Percentiles rank a stretch among this genome's conserved stretches.
These are phyloP conservation scores for Actinernus sp. DNA, from an alignment of 92 coral and sea anemone genomes.

Conservation along the genomic window DNA sequence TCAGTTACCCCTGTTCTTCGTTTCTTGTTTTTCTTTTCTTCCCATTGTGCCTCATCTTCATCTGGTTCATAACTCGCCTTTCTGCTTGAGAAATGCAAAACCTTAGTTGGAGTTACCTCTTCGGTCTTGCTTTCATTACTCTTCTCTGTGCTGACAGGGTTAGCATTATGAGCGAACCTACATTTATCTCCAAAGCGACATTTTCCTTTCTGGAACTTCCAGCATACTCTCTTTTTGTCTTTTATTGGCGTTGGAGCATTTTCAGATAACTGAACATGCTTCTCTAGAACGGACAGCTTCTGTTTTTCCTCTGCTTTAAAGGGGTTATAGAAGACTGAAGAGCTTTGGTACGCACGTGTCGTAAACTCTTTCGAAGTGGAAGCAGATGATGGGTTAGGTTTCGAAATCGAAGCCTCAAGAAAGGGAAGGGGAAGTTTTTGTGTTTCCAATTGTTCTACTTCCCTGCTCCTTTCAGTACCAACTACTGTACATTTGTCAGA, in stretches of 20 bases:
- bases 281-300: constrained; percentile 83
- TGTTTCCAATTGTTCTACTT: background rate
- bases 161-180: constrained; percentile 65
- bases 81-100: background rate
- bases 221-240: constrained; percentile 76
- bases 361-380: constrained; percentile 48
- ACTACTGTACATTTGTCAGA: background rate
- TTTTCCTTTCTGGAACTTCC: constrained; percentile 83
- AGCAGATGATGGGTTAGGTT: constrained; percentile 32
- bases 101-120: constrained; percentile 11
- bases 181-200: constrained; percentile 76
- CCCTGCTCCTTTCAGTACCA: background rate
- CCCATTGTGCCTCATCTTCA: constrained; percentile 65
- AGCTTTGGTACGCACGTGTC: constrained; percentile 56
- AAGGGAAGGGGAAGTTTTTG: background rate
- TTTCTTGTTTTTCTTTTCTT: constrained; percentile 55
- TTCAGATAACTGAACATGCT: constrained; percentile 86
- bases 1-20: constrained; percentile 84
- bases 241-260: constrained; percentile 40
- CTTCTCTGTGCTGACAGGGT: background rate
- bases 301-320: constrained; percentile 89
- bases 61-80: constrained; percentile 38
- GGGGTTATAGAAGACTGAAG: constrained; percentile 95
- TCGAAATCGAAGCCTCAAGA: constrained; percentile 59
- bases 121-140: constrained; percentile 16